These are phyloP conservation scores for Mesitornis unicolor DNA, from an alignment of 2,113 vertebrate species.

Conservation along the genomic window DNA sequence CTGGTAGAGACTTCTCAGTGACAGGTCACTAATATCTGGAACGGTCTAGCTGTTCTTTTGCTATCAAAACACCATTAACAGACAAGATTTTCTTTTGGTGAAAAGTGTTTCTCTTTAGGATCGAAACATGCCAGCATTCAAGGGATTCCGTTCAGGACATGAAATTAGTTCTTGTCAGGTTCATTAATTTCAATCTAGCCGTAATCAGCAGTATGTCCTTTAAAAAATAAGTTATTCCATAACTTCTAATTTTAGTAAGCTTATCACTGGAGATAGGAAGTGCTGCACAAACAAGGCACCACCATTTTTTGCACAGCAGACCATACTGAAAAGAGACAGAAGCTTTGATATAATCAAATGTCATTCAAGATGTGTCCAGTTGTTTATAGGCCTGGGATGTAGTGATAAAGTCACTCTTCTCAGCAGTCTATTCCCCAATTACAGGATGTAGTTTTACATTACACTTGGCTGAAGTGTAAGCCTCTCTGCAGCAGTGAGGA, in stretches of 20 bases:
- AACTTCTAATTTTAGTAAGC: neutral
- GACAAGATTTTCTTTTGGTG: neutral
- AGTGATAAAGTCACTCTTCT: constrained; percentile 25
- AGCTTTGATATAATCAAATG: constrained; percentile 46
- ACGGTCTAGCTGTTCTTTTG: neutral
- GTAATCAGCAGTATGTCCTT: neutral
- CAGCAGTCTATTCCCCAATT: neutral
- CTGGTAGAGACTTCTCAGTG: neutral
- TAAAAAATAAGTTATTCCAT: neutral
- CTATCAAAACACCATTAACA: neutral
- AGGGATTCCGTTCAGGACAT: neutral
- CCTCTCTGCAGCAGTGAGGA: neutral
- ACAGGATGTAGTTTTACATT: constrained; percentile 52
- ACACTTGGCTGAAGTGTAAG: constrained; percentile 17
- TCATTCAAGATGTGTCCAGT: constrained; percentile 21
- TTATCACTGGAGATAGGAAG: neutral
- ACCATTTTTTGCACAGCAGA: neutral
- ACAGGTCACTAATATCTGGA: neutral
- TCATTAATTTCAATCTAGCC: neutral
- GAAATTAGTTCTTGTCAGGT: neutral
- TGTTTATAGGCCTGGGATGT: constrained; percentile 26
- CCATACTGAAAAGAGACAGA: constrained; percentile 21
- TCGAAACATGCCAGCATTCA: neutral
- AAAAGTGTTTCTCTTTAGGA: neutral
- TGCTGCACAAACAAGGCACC: constrained; percentile 24